phyloP scores from a whole-genome alignment of 2,113 vertebrate species.

The Scatophagus argus region DNA sequence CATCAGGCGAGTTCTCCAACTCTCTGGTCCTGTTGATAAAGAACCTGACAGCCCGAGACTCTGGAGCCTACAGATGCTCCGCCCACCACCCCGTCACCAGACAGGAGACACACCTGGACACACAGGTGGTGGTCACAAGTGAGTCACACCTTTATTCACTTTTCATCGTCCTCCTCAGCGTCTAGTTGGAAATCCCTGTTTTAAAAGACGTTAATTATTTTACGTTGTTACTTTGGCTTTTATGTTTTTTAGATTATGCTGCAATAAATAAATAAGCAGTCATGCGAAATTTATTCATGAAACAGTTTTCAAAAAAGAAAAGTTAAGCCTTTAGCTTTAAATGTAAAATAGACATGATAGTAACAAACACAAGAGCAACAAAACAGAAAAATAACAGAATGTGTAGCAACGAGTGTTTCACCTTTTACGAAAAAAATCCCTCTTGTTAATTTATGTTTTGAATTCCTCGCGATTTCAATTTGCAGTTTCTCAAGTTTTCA shows the following conservation, averaged over 20 bases:
- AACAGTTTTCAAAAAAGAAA: background rate
- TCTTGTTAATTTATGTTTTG: background rate
- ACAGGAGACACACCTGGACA: constrained; percentile 87
- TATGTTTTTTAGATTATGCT: background rate
- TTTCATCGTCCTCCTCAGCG: background rate
- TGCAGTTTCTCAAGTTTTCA: background rate
- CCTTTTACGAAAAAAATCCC: background rate
- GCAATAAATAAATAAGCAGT: background rate
- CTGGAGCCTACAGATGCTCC: constrained; percentile 91
- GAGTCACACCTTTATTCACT: constrained; percentile 11
- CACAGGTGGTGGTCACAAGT: constrained; percentile 91
- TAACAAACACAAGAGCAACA: background rate
- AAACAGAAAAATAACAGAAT: background rate
- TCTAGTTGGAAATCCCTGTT: background rate
- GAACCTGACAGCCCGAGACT: constrained; percentile 88
- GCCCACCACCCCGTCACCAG: constrained; percentile 88
- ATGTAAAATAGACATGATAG: background rate
- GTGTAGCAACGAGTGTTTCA: background rate
- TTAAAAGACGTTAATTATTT: background rate
- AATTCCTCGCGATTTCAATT: background rate
- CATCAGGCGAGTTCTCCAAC: constrained; percentile 84
- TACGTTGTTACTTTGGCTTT: background rate
- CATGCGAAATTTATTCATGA: background rate
- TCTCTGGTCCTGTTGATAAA: constrained; percentile 85
- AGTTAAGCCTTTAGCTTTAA: background rate